A percentile compares a stretch with the other conserved stretches of the same genome.
phyloP scores from a whole-genome alignment of 2,888 invertebrate species.

The Ophion ellenae region DNA sequence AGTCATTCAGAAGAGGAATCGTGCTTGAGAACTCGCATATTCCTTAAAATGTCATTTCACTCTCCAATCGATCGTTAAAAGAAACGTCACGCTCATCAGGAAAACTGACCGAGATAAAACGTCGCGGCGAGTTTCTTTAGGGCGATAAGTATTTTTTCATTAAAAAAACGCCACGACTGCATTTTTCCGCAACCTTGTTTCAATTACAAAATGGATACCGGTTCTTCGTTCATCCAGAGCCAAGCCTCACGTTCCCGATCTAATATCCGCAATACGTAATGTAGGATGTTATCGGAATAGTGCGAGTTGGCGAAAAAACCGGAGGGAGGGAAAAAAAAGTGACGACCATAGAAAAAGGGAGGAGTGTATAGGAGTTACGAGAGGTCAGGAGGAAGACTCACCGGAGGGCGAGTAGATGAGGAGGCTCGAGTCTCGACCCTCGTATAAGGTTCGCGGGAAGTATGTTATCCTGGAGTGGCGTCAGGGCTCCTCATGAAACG shows the following conservation, averaged over 20 bases:
- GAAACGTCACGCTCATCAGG: no score
- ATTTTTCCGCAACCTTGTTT: no score
- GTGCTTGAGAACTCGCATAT: no score
- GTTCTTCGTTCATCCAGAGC: no score
- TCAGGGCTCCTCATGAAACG: conserved; percentile 65
- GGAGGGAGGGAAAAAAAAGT: not conserved
- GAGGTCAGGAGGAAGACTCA: conserved; percentile 46
- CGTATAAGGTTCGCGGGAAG: conserved; percentile 59
- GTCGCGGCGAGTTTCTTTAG: no score
- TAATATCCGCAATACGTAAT: not conserved
- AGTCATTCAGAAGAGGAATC: no score
- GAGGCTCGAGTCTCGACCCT: conserved; percentile 62
- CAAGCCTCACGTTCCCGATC: not conserved
- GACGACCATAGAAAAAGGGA: conserved; percentile 26
- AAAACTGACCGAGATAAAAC: no score
- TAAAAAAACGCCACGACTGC: no score
- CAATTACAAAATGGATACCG: no score
- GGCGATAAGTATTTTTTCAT: no score
- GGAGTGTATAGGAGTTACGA: conserved; percentile 35
- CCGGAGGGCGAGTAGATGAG: conserved; percentile 37
- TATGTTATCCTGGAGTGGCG: conserved; percentile 61
- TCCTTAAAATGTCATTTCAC: no score
- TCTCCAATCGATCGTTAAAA: no score
- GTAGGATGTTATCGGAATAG: not conserved
- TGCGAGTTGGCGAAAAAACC: not conserved